phyloP scores from a whole-genome alignment of 35 echinoderm and acorn worm species.

The Strongylocentrotus purpuratus region DNA sequence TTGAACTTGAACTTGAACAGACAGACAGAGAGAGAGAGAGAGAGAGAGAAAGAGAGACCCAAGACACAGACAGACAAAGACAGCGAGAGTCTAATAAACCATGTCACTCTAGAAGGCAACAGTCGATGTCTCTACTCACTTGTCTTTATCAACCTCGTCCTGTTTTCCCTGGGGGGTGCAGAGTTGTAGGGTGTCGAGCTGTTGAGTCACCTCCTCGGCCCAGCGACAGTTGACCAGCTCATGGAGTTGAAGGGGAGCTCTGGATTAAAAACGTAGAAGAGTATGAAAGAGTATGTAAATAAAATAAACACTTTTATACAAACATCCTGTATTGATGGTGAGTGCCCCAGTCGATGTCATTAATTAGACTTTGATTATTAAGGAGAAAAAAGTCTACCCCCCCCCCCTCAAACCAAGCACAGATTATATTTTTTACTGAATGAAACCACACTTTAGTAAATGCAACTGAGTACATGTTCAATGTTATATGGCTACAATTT shows the following conservation, averaged over 20 bases:
- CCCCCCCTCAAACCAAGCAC: no score
- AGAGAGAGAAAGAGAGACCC: no score
- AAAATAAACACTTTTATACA: not conserved
- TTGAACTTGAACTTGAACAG: no score
- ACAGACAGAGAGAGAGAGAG: no score
- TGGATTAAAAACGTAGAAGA: not conserved
- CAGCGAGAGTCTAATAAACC: not conserved
- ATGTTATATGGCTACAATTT: no score
- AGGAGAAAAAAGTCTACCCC: no score
- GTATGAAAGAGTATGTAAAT: not conserved
- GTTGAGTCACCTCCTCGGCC: slow-evolving; percentile 98
- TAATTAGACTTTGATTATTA: no score
- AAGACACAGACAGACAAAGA: no score
- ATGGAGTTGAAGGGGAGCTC: slow-evolving; percentile 95
- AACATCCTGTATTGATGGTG: not conserved
- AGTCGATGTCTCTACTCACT: slow-evolving; percentile 65
- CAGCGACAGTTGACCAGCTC: slow-evolving; percentile 96
- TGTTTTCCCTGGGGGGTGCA: slow-evolving; percentile 64
- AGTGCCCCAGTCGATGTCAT: no score
- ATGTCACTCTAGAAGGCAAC: not conserved
- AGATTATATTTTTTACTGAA: no score
- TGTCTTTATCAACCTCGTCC: slow-evolving; percentile 83
- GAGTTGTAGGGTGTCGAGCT: slow-evolving; percentile 87
- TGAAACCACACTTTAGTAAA: no score
- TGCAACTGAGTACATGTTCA: no score